Evolutionary conservation across 2,113 vertebrate species (phyloP), one percentile per base, ranked within the genome.

Genomic region (Ailuropoda melanoleuca): DNA sequence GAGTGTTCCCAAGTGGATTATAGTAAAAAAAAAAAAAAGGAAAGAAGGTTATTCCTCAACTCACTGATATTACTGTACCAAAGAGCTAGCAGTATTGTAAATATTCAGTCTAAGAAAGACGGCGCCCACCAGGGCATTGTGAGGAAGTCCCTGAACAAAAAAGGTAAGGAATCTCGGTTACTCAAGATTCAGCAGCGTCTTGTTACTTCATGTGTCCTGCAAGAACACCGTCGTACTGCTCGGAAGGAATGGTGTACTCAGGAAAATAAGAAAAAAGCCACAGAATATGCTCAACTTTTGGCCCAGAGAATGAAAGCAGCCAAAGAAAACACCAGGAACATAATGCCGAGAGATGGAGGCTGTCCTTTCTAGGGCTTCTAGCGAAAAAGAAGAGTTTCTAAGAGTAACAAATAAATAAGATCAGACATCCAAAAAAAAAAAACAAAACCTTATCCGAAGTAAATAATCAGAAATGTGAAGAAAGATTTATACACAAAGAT

Each of bases 401-500:
- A 55, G 82, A 81, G n/a, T 55, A 46, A 31, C n/a, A 72, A 87
- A 50, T 43, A 75, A 29, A 50, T 48, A 46, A 90, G 19, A n/a
- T 29, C 68, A 91, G 34, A 80, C 34, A 66, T 26, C 13, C 0
- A n/a, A 53, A 50, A 50, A 68, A 93, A 53, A 75, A 64, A 24
- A 14, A 7, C 34, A 56, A 58, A 48, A 86, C 37, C n/a, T 23
- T 56, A 53, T 48, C 29, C 31, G 88, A 39, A 88, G n/a, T 21
- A 95, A 95, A 90, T 81, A 19, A 66, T 91, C n/a, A 78, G 13
- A 80, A 91, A 88, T 84, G 82, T 43, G 19, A 53, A 89, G 14
- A 56, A 70, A 86, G 21, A 21, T 81, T 90, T 77, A 64, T 37
- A 53, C n/a, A 21, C 56, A 74, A 86, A 92, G 70, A 90, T 64